A percentile compares a stretch with the other conserved stretches of the same genome.
Evolutionary conservation across 2,888 invertebrate genomes (phyloP).

Genomic region (Crossocerus cetratus): DNA sequence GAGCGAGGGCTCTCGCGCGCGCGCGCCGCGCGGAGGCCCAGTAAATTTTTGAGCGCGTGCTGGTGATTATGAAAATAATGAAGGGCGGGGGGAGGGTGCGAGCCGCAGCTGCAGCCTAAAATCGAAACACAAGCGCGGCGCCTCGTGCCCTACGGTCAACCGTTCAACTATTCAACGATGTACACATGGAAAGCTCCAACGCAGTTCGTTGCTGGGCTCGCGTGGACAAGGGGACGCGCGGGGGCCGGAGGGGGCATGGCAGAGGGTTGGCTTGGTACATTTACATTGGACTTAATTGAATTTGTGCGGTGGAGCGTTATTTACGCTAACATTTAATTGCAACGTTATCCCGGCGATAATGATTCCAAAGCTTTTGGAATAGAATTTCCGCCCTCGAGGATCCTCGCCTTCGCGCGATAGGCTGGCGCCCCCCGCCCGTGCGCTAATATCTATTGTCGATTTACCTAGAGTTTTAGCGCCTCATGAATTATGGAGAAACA

Average conservation of each 20-base stretch:
- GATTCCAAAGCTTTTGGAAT: conserved; percentile 20
- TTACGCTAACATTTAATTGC: conserved; percentile 54
- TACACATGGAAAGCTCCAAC: conserved; percentile 44
- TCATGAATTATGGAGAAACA: conserved; percentile 24
- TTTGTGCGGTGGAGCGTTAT: conserved; percentile 50
- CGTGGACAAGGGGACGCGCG: no score
- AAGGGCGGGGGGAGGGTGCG: conserved; percentile 46
- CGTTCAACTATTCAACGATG: conserved; percentile 54
- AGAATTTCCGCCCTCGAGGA: background rate
- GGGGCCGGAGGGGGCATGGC: no score
- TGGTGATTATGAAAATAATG: conserved; percentile 59
- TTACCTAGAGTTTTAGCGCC: conserved; percentile 29
- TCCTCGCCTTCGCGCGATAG: conserved; percentile 5
- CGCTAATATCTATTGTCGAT: conserved; percentile 25
- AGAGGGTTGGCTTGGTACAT: conserved; percentile 37
- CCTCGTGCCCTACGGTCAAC: conserved; percentile 30
- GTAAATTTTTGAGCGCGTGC: conserved; percentile 58
- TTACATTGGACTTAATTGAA: conserved; percentile 63
- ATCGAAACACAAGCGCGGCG: conserved; percentile 38
- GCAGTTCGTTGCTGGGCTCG: conserved; percentile 12
- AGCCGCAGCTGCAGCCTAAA: conserved; percentile 26
- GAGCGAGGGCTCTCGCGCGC: no score
- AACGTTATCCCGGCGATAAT: conserved; percentile 42
- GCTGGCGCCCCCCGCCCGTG: background rate
- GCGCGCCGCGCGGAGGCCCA: conserved; percentile 47